Percentiles rank a stretch among this genome's conserved stretches.
These are phyloP conservation scores for Elephas maximus DNA, from an alignment of 2,113 vertebrate genomes.

Conservation along the genomic window DNA sequence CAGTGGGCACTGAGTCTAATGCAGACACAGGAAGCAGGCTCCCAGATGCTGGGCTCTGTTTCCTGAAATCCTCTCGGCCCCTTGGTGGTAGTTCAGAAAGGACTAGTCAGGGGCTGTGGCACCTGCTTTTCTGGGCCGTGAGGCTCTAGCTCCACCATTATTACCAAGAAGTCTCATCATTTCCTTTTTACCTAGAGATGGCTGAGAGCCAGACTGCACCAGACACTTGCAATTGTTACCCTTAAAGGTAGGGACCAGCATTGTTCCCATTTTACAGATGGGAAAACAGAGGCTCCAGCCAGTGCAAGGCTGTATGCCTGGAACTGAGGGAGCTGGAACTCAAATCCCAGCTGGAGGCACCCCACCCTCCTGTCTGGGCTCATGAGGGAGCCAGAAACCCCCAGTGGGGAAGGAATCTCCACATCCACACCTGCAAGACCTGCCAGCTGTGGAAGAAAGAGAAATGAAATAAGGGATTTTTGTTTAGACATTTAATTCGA, in stretches of 20 bases:
- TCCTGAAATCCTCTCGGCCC: neutral
- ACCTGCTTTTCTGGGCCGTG: neutral
- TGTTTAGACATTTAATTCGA: neutral
- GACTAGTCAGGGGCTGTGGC: neutral
- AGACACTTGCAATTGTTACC: neutral
- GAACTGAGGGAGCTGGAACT: neutral
- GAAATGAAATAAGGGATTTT: neutral
- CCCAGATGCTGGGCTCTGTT: neutral
- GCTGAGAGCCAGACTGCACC: neutral
- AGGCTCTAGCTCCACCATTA: neutral
- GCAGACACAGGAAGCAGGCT: neutral
- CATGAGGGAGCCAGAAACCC: neutral
- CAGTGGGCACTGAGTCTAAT: neutral
- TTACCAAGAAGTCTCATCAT: neutral
- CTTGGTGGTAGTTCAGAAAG: neutral
- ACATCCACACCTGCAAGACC: accelerated
- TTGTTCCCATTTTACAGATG: neutral
- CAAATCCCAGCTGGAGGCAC: neutral
- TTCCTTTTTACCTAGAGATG: neutral
- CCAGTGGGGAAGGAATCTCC: neutral
- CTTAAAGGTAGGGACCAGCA: neutral
- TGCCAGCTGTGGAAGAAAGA: neutral
- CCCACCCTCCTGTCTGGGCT: neutral
- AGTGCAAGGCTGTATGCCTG: neutral
- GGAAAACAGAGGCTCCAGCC: neutral